These are phyloP conservation scores for Elmis aenea DNA, from an alignment of 2,888 invertebrate genomes.

Conservation along the genomic window DNA sequence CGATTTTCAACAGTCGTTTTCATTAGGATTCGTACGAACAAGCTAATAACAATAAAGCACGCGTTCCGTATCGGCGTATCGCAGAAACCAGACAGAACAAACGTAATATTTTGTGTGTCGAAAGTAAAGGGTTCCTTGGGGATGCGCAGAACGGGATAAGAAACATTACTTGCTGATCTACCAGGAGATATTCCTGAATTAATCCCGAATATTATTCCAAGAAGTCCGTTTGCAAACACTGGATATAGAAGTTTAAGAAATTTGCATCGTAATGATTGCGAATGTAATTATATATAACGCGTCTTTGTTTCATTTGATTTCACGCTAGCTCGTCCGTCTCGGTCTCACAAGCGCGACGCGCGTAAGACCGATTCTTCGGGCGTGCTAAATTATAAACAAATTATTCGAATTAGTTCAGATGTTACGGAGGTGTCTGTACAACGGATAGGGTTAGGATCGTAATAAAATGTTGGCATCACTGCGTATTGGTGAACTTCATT, in stretches of 20 bases:
- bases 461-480: conserved; percentile 40
- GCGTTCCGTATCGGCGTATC: conserved; percentile 23
- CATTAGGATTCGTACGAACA: conserved; percentile 20
- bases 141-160: conserved; percentile 37
- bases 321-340: conserved; percentile 27
- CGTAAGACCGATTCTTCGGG: conserved; percentile 14
- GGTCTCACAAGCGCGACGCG: conserved; percentile 7
- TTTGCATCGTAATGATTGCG: conserved; percentile 46
- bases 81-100: conserved; percentile 31
- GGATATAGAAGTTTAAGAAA: conserved; percentile 45
- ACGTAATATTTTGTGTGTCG: conserved; percentile 41
- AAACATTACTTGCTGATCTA: conserved; percentile 43
- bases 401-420: conserved; percentile 34
- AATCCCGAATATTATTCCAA: conserved; percentile 46
- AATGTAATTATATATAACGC: conserved; percentile 42
- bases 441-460: conserved; percentile 36
- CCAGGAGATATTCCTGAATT: conserved; percentile 44
- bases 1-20: conserved; percentile 13
- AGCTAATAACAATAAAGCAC: conserved; percentile 21
- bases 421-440: conserved; percentile 39
- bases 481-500: conserved; percentile 34
- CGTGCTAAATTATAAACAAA: conserved; percentile 14
- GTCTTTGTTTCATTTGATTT: conserved; percentile 20
- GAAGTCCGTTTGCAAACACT: conserved; percentile 41
- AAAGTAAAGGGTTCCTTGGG: conserved; percentile 40